Evolutionary conservation across 2,113 vertebrate species (phyloP).

Genomic region (Hemiprocne comata): DNA sequence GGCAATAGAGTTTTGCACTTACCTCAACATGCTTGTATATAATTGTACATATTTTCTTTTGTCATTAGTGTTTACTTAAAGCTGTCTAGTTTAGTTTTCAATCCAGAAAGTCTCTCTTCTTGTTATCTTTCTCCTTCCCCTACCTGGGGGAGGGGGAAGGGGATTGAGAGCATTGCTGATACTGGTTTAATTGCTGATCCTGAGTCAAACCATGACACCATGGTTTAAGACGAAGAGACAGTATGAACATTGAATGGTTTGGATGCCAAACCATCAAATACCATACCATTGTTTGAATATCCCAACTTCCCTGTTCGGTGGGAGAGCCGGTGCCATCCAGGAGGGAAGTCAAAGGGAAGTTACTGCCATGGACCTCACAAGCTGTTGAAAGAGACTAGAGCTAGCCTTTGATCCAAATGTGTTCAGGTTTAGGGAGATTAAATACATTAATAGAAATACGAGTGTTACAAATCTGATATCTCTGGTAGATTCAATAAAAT

Average conservation of each 20-base stretch:
- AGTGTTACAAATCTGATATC: neutral
- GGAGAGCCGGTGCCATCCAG: neutral
- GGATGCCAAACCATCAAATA: neutral
- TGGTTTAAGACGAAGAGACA: neutral
- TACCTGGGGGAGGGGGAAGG: no score
- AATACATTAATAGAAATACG: neutral
- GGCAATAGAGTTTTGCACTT: no score
- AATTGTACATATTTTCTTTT: no score
- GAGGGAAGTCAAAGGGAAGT: neutral
- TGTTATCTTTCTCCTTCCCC: no score
- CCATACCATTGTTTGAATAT: neutral
- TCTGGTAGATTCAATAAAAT: neutral
- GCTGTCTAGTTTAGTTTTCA: no score
- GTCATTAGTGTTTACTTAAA: no score
- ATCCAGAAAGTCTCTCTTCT: no score
- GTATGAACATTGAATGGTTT: neutral
- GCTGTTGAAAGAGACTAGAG: neutral
- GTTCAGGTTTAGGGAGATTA: neutral
- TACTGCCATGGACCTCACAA: fast-evolving
- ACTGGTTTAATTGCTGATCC: no score
- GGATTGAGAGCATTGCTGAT: no score
- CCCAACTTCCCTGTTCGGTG: neutral
- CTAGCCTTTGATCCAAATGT: neutral
- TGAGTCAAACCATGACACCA: no score
- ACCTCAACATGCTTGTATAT: no score